phyloP scores from a whole-genome alignment of 1,140 invertebrate species.

The Wasmannia auropunctata region DNA sequence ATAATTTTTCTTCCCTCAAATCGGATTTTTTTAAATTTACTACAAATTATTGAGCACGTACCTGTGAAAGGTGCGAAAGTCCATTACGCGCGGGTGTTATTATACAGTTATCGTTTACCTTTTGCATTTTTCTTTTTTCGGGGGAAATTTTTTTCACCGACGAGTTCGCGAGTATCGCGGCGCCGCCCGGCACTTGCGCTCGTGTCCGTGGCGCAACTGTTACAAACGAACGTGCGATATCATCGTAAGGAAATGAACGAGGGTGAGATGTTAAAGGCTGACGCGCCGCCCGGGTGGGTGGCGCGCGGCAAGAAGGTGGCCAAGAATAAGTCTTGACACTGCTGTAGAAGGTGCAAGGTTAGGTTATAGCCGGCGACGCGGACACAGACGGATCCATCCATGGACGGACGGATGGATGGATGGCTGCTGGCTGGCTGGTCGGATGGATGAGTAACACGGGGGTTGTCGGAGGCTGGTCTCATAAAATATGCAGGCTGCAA shows the following conservation, averaged over 20 bases:
- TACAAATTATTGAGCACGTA: neutral
- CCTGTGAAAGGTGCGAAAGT: neutral
- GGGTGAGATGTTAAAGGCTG: neutral
- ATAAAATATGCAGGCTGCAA: constrained; percentile 77
- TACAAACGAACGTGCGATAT: constrained; percentile 7
- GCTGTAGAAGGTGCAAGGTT: constrained; percentile 55
- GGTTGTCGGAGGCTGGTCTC: constrained; percentile 62
- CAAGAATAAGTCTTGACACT: constrained; percentile 14
- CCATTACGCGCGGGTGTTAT: neutral
- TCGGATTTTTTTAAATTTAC: neutral
- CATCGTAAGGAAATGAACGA: neutral
- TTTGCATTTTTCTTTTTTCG: neutral
- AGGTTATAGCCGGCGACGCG: constrained; percentile 23
- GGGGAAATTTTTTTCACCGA: neutral
- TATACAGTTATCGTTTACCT: neutral
- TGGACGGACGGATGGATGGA: constrained; percentile 44
- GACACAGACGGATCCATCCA: too few relatives aligned
- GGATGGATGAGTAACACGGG: constrained; percentile 22
- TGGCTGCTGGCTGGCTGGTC: constrained; percentile 18
- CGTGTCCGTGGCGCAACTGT: neutral
- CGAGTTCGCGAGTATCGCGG: neutral
- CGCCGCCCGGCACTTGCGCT: neutral
- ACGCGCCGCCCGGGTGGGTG: too few relatives aligned
- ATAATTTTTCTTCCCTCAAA: neutral
- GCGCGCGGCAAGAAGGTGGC: neutral